Base-by-base conservation (phyloP, 2,113 vertebrate species). In the Panurus biarmicus region DNA sequence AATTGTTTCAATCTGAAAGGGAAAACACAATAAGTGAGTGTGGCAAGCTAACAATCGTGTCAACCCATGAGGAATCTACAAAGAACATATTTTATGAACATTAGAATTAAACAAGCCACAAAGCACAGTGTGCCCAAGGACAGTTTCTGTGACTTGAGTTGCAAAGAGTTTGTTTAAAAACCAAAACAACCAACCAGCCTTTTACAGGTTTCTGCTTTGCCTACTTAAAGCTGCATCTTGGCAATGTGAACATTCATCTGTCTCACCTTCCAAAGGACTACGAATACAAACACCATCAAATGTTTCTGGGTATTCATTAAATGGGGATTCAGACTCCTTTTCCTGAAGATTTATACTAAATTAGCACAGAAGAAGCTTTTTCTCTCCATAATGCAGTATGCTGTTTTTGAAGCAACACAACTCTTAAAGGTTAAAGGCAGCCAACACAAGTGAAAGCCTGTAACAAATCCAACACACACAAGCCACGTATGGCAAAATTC, bases 1-100 rank as follows among this genome's bases (percentile, higher is more conserved):
- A 76, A 99, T 99, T 73, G 99, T 99, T 97, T 99, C 99, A 61
- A 99, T 98, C 99, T 99, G 95, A 62, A 94, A 95, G 45, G 76
- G 28, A 88, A 89, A 80, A 40, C 64, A 69, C 60, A 62, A 19
- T 16, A 56, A 67, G 51, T 36, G 26, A 89, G 36, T 19, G 7
- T 19, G 28, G 40, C 44, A 77, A 86, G 24, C 19, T 28, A 62
- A 54, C 16, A 56, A 35, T 50, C 42, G 42, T 2, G 6, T 21
- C 36, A 85, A 47, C 24, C 47, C 58, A 21, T 7, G 13, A 87
- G 11, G 11, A 78, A 61, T 45, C 60, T 29, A 65, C 29, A 85
- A 53, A 38, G 12, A 44, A 29, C 28, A 40, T 6, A 25, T 45
- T 64, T 82, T 66, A 38, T 7, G 9, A 66, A 50, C 24, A 17